Evolutionary conservation across 2,797 vertebrate genomes (phyloP).

Genomic region (Phoebastria nigripes): DNA sequence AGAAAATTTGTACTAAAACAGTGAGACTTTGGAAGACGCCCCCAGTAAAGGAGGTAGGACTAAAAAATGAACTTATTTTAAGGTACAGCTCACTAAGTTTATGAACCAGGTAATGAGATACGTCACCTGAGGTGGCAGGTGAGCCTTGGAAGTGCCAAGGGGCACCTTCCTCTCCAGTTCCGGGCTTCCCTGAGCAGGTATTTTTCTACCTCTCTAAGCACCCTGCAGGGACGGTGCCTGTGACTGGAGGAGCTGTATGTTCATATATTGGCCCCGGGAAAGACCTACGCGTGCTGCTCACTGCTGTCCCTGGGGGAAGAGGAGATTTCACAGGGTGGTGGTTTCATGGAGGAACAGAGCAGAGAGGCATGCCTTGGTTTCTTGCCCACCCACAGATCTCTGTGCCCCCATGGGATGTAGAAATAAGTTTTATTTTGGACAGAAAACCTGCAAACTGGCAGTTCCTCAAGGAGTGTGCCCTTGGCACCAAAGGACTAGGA

Average conservation of each 20-base stretch:
- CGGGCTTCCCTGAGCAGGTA: neutral
- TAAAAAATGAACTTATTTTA: neutral
- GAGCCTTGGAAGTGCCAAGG: neutral
- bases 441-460: neutral
- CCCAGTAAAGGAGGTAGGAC: neutral
- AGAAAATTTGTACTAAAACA: neutral
- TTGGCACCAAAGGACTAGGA: neutral
- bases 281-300: accelerated
- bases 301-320: neutral
- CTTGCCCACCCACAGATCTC: neutral
- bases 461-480: neutral
- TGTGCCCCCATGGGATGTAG: neutral
- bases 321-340: neutral
- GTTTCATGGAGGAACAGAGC: neutral
- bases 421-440: neutral
- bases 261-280: neutral
- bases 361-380: neutral
- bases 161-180: neutral
- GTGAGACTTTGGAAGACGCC: neutral
- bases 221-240: neutral
- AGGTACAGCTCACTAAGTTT: neutral
- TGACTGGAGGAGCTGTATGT: neutral
- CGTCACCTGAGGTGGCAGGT: neutral
- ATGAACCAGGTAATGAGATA: neutral
- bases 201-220: neutral